These are phyloP conservation scores for Umimayanthus chanpuru DNA, from an alignment of 92 coral and sea anemone genomes.

Conservation along the genomic window DNA sequence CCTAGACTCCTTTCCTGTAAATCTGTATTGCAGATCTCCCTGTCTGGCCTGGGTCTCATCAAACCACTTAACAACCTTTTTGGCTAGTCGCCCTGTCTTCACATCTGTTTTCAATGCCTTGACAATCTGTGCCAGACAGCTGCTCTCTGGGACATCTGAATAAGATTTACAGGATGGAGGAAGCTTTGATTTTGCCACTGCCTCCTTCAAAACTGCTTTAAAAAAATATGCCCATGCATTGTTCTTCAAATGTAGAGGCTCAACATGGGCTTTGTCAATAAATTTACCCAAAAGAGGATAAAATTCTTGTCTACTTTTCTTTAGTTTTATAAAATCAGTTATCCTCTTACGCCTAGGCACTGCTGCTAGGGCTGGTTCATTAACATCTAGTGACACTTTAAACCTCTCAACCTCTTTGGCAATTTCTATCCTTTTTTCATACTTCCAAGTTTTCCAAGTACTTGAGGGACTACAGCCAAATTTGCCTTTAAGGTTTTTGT, in stretches of 20 bases:
- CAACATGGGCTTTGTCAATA: conserved; percentile 65
- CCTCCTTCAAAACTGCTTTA: conserved; percentile 54
- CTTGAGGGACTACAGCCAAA: conserved; percentile 50
- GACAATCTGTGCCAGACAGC: conserved; percentile 56
- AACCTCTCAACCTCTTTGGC: conserved; percentile 48
- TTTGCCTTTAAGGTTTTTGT: conserved; percentile 64
- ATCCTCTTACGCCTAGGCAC: neutral
- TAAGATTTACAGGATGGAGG: conserved; percentile 22
- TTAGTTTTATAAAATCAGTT: conserved; percentile 22
- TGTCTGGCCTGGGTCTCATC: conserved; percentile 61
- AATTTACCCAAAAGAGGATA: conserved; percentile 51
- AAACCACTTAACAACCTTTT: conserved; percentile 59
- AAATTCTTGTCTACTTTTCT: conserved; percentile 59
- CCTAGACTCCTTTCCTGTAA: conserved; percentile 63
- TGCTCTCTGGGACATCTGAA: conserved; percentile 29
- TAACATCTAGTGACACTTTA: conserved; percentile 30
- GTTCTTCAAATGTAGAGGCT: conserved; percentile 61
- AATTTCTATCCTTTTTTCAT: conserved; percentile 44
- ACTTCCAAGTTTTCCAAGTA: conserved; percentile 68
- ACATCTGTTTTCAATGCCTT: conserved; percentile 46
- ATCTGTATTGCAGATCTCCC: conserved; percentile 52
- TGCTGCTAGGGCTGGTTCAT: neutral
- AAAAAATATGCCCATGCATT: conserved; percentile 71
- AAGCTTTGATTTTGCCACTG: conserved; percentile 51
- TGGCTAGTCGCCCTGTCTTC: conserved; percentile 58